These are phyloP conservation scores for Salarias fasciatus DNA, from an alignment of 2,797 vertebrate genomes.

Conservation along the genomic window DNA sequence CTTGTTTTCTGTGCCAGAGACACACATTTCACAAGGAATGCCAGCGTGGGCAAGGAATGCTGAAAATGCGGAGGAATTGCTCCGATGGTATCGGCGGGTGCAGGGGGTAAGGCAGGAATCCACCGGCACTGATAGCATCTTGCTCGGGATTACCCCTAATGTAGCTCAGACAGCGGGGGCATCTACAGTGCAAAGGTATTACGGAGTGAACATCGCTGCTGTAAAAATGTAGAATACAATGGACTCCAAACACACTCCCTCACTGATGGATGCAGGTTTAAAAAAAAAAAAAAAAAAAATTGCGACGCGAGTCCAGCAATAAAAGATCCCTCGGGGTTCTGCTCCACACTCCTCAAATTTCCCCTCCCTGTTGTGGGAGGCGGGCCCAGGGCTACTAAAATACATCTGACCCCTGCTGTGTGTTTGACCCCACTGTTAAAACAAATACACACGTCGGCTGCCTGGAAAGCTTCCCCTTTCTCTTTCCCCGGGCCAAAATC, in stretches of 20 bases:
- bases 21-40: constrained; percentile 53
- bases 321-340: constrained; percentile 36
- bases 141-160: constrained; percentile 20
- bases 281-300: too few species aligned
- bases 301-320: constrained; percentile 15
- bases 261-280: constrained; percentile 30
- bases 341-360: constrained; percentile 25
- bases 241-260: constrained; percentile 6
- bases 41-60: constrained; percentile 61
- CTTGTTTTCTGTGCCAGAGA: constrained; percentile 39
- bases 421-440: constrained; percentile 54
- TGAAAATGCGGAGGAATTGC: constrained; percentile 52
- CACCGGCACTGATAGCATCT: constrained; percentile 48
- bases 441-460: constrained; percentile 48
- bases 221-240: not conserved
- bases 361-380: constrained; percentile 13
- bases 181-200: too few species aligned
- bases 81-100: constrained; percentile 39
- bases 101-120: constrained; percentile 54
- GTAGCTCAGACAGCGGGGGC: constrained; percentile 15
- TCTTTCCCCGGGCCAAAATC: constrained; percentile 29
- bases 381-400: constrained; percentile 38
- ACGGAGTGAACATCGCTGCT: not conserved
- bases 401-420: constrained; percentile 52
- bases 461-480: constrained; percentile 18